These are phyloP conservation scores for Lontra canadensis DNA, from an alignment of 2,113 vertebrate species.

Conservation along the genomic window DNA sequence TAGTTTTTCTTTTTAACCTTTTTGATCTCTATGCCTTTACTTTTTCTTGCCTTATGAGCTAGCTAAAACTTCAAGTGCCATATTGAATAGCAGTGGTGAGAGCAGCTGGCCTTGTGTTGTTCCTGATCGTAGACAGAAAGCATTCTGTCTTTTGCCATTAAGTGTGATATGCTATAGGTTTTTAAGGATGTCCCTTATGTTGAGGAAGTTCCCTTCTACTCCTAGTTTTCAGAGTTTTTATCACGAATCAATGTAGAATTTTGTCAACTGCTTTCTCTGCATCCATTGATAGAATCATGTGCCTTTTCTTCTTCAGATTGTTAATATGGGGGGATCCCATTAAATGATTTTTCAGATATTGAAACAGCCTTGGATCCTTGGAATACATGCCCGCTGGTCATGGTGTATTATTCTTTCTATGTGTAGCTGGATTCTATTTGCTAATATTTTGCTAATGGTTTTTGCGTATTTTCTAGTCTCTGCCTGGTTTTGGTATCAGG, in stretches of 20 bases:
- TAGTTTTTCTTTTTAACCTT: neutral
- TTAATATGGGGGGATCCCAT: neutral
- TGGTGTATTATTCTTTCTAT: neutral
- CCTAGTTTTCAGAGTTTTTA: neutral
- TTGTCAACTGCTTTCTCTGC: neutral
- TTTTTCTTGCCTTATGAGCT: neutral
- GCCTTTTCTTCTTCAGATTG: constrained; percentile 26
- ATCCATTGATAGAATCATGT: neutral
- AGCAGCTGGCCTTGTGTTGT: neutral
- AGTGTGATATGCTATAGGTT: neutral
- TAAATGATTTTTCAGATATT: neutral
- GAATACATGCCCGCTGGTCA: neutral
- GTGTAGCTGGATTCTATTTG: neutral
- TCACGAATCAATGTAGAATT: neutral
- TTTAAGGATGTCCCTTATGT: neutral
- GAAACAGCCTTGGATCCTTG: neutral
- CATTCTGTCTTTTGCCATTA: neutral
- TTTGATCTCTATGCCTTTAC: neutral
- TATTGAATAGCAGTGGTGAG: neutral
- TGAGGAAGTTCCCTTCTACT: neutral
- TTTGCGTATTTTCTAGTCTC: neutral
- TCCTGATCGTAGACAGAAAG: neutral
- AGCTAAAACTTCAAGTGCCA: neutral
- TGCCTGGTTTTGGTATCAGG: neutral
- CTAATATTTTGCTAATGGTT: neutral